A percentile compares a stretch with the other conserved stretches of the same genome.
Conservation (phyloP, 1,140 invertebrate species). For the Camponotus pennsylvanicus region DNA sequence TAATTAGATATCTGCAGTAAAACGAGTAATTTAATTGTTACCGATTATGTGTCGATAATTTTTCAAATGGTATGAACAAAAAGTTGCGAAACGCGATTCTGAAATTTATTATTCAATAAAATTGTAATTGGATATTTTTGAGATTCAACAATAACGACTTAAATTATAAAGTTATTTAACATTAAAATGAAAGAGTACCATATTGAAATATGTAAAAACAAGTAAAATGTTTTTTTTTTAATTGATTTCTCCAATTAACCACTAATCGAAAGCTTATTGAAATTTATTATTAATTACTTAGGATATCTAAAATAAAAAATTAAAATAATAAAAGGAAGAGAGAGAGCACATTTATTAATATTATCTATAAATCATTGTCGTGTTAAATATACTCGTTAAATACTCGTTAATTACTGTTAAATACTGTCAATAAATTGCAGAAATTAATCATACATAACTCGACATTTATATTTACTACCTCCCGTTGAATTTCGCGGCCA, state of each 20-base stretch:
- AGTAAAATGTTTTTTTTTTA: no score
- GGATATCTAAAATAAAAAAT: not conserved
- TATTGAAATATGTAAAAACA: not conserved
- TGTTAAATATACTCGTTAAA: not conserved
- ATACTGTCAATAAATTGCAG: not conserved
- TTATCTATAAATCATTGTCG: no score
- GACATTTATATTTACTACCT: conserved; percentile 10
- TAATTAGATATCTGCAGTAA: conserved; percentile 34
- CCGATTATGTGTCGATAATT: conserved; percentile 27
- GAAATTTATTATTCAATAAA: conserved; percentile 9
- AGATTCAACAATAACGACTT: not conserved
- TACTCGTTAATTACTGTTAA: no score
- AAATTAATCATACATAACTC: conserved; percentile 19
- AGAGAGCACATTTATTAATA: not conserved
- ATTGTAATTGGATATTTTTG: conserved; percentile 15
- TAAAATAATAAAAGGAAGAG: no score
- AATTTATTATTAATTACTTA: no score
- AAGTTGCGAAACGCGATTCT: not conserved
- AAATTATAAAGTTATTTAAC: conserved; percentile 34
- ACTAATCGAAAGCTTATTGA: not conserved
- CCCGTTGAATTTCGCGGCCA: not conserved
- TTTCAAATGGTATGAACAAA: not conserved
- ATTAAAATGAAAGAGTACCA: conserved; percentile 24
- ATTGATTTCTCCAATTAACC: not conserved
- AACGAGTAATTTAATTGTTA: not conserved